phyloP scores from a whole-genome alignment of 2,113 vertebrate genomes.

The Piliocolobus tephrosceles region DNA sequence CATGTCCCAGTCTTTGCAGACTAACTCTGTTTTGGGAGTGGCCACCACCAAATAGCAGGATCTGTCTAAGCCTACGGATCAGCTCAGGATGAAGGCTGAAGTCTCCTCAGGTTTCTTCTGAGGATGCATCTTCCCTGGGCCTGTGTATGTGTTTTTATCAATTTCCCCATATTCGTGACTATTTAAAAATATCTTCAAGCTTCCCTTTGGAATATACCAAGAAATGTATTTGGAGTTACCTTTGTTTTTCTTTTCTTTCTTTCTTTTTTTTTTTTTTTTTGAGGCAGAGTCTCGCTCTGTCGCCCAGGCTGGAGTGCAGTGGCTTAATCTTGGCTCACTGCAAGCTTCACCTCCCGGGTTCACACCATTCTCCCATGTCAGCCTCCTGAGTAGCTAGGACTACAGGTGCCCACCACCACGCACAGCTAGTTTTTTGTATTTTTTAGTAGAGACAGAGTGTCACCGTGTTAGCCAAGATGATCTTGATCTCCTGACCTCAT shows the following conservation, averaged over 20 bases:
- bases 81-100: not conserved
- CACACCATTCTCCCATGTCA: too few species aligned
- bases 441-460: too few species aligned
- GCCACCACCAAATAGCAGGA: not conserved
- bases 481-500: too few species aligned
- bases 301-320: too few species aligned
- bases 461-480: too few species aligned
- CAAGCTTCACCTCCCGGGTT: too few species aligned
- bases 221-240: constrained; percentile 59
- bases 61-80: not conserved
- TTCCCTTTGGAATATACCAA: constrained; percentile 64
- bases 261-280: too few species aligned
- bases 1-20: not conserved
- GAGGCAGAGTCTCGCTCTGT: too few species aligned
- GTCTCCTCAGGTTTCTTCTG: not conserved
- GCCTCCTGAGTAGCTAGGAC: too few species aligned
- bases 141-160: not conserved
- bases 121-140: not conserved
- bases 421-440: too few species aligned
- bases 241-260: constrained; percentile 35
- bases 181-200: not conserved
- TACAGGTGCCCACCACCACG: too few species aligned
- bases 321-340: too few species aligned
- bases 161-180: not conserved
- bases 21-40: not conserved